phyloP scores from a whole-genome alignment of 2,113 vertebrate species.

The Callipepla squamata region DNA sequence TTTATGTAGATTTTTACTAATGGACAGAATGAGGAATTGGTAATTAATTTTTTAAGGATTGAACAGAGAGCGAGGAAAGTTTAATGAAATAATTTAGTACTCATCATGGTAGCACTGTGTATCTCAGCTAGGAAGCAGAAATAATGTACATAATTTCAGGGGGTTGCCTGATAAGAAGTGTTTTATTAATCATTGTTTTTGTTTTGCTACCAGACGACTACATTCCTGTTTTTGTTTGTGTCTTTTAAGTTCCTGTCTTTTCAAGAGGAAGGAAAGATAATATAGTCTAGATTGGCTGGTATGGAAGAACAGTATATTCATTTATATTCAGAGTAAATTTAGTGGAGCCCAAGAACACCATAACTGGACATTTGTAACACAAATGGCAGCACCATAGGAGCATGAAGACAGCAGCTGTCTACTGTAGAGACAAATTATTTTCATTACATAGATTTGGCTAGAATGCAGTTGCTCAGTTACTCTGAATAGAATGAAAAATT shows the following conservation, averaged over 20 bases:
- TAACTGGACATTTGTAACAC: conserved; percentile 1
- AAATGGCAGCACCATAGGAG: conserved; percentile 31
- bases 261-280: not conserved
- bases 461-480: not conserved
- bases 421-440: conserved; percentile 33
- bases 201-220: not conserved
- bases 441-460: conserved; percentile 25
- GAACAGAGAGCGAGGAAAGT: not conserved
- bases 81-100: conserved; percentile 33
- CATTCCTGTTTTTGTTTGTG: not conserved
- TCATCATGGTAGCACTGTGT: not conserved
- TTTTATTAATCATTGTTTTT: not conserved
- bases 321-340: not conserved
- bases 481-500: not conserved
- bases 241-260: not conserved
- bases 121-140: not conserved
- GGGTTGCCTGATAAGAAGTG: not conserved
- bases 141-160: not conserved
- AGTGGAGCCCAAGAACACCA: not conserved
- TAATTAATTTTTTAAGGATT: conserved; percentile 42
- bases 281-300: rapidly evolving
- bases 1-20: conserved; percentile 12
- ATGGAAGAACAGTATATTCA: not conserved
- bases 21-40: not conserved
- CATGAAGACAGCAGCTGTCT: conserved; percentile 45